phyloP scores from a whole-genome alignment of 2,797 vertebrate genomes.

The Ispidina picta region DNA sequence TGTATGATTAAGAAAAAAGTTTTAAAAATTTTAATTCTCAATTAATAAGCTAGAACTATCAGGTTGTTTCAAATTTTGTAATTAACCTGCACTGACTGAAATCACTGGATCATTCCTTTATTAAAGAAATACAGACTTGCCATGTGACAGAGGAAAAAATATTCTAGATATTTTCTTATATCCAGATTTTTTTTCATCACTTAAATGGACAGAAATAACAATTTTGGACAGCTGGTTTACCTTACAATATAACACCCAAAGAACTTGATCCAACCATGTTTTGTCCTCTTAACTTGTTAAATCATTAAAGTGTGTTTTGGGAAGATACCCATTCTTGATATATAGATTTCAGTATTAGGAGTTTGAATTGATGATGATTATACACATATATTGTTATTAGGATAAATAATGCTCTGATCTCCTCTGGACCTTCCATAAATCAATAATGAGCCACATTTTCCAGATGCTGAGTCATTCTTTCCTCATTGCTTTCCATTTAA shows the following conservation, averaged over 20 bases:
- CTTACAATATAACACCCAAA: neutral
- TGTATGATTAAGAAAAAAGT: neutral
- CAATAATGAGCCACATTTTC: neutral
- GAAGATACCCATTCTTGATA: neutral
- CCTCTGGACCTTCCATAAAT: neutral
- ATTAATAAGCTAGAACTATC: neutral
- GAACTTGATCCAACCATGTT: neutral
- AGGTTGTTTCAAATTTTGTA: neutral
- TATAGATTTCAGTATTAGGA: neutral
- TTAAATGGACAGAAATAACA: neutral
- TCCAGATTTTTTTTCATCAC: neutral
- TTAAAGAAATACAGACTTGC: neutral
- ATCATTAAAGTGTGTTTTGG: neutral
- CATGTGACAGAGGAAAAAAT: neutral
- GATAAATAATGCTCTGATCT: neutral
- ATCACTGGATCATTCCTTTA: neutral
- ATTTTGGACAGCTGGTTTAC: neutral
- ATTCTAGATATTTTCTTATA: neutral
- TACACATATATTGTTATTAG: neutral
- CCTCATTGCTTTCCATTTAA: neutral
- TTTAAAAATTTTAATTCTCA: neutral
- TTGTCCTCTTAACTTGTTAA: neutral
- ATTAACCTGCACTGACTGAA: neutral
- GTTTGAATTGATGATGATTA: neutral
- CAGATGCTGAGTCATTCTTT: neutral